A percentile compares a stretch with the other conserved stretches of the same genome.
Evolutionary conservation across 2,797 vertebrate genomes (phyloP).

Genomic region (Chrysocyon brachyurus): DNA sequence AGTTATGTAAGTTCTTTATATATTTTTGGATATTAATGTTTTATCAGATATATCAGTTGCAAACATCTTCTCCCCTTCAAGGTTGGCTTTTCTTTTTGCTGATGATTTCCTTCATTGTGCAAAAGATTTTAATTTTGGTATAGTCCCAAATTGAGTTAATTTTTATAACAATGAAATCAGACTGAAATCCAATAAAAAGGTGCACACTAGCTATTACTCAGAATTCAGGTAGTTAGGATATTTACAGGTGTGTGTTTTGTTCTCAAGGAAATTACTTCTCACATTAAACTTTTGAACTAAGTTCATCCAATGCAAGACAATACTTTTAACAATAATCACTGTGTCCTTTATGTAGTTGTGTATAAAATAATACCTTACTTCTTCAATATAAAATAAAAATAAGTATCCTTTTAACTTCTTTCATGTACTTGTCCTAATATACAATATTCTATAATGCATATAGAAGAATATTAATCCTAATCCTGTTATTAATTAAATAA

Average conservation of each 20-base stretch:
- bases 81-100: background rate
- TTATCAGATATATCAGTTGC: background rate
- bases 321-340: background rate
- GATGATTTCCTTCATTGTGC: background rate
- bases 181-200: background rate
- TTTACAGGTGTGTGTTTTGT: background rate
- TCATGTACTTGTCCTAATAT: background rate
- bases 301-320: background rate
- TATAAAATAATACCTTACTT: conserved; percentile 19
- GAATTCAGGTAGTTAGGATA: background rate
- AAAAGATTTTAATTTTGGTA: background rate
- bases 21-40: background rate
- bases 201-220: background rate
- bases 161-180: background rate
- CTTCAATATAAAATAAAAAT: background rate
- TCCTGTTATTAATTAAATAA: background rate
- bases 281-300: background rate
- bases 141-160: background rate
- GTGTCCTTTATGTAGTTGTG: background rate
- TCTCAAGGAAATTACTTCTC: background rate
- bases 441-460: background rate
- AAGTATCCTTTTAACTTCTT: background rate
- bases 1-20: background rate
- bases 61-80: background rate
- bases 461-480: background rate